Evolutionary conservation across 2,797 vertebrate genomes (phyloP).

Genomic region (Borostomias antarcticus): DNA sequence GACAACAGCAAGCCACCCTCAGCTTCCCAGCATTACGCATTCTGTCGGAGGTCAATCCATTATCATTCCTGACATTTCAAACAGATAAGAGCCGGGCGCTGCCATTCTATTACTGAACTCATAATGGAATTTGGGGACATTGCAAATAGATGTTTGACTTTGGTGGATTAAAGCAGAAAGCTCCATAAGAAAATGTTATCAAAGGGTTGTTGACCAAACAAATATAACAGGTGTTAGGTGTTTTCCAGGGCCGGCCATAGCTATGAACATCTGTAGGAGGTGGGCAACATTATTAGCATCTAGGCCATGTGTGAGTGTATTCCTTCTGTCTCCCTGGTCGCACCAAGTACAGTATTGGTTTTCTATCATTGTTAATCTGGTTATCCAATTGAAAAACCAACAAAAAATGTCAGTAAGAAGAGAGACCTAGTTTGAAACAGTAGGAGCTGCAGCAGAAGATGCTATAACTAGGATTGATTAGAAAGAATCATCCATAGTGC

Average conservation of each 20-base stretch:
- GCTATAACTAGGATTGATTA: background rate
- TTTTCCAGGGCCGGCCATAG: constrained; percentile 13
- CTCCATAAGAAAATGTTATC: constrained; percentile 32
- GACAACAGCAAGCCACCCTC: background rate
- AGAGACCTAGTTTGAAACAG: background rate
- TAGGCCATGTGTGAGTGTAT: background rate
- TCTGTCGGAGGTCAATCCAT: constrained; percentile 37
- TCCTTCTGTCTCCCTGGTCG: background rate
- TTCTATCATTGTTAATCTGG: constrained; percentile 8
- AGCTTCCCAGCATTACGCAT: constrained; percentile 26
- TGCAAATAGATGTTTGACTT: constrained; percentile 45
- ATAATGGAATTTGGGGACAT: constrained; percentile 46
- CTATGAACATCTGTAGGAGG: constrained; percentile 1
- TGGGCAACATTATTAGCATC: constrained; percentile 18
- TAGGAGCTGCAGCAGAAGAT: background rate
- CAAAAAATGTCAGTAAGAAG: background rate
- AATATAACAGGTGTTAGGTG: constrained; percentile 27
- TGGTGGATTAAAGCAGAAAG: constrained; percentile 35
- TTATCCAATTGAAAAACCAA: background rate
- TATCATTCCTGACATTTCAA: constrained; percentile 47
- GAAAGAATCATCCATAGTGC: background rate
- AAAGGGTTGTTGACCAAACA: constrained; percentile 37
- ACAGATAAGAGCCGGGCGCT: constrained; percentile 36
- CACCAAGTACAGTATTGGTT: background rate
- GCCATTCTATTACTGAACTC: constrained; percentile 43